A percentile compares a stretch with the other conserved stretches of the same genome.
These are phyloP conservation scores for Andrena minutula DNA, from an alignment of 2,888 invertebrate species.

Conservation along the genomic window DNA sequence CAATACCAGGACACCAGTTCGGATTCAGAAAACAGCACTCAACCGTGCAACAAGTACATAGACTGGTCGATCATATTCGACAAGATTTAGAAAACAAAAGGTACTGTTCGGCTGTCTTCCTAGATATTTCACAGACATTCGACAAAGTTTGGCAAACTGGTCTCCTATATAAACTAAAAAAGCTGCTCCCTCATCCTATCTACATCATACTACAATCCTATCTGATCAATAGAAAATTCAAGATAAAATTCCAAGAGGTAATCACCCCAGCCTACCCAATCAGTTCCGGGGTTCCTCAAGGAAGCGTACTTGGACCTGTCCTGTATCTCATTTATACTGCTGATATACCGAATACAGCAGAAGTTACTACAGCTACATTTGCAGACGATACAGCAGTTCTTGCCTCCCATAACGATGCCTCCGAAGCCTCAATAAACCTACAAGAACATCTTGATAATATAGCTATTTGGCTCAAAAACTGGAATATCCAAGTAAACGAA, in stretches of 20 bases:
- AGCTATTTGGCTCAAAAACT: not conserved
- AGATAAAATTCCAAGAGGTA: no score
- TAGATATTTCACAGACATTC: not conserved
- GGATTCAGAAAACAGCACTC: not conserved
- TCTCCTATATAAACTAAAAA: no score
- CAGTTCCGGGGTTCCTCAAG: not conserved
- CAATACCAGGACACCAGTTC: not conserved
- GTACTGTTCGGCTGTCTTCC: not conserved
- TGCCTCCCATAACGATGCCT: not conserved
- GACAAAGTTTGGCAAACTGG: no score
- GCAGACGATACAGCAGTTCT: not conserved
- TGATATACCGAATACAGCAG: not conserved
- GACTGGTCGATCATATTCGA: not conserved
- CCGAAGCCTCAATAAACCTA: not conserved
- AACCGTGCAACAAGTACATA: constrained; percentile 4
- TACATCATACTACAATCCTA: no score
- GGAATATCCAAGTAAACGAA: not conserved
- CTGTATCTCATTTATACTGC: not conserved
- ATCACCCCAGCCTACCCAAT: no score
- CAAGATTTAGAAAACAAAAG: not conserved
- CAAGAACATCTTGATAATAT: not conserved
- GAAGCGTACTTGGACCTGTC: not conserved
- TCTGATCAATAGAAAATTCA: no score
- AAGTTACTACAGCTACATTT: not conserved
- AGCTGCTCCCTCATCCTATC: no score